Evolutionary conservation across 1,140 invertebrate genomes (phyloP).

Genomic region (Oreohelix idahoensis): DNA sequence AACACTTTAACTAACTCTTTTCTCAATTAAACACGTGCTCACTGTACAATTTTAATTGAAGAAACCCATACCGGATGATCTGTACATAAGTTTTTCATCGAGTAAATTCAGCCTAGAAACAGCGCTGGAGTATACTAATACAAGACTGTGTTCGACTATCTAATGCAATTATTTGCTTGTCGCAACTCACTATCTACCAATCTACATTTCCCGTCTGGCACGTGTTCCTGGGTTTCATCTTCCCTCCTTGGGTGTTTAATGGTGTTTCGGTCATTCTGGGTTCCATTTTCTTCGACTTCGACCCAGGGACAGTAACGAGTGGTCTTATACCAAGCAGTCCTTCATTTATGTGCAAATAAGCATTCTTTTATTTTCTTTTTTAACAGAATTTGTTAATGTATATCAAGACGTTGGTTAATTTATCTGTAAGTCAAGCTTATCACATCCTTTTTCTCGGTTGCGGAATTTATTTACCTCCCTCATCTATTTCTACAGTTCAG

Average conservation of each 20-base stretch:
- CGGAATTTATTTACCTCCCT: no score
- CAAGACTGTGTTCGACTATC: neutral
- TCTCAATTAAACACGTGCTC: no score
- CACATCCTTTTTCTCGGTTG: no score
- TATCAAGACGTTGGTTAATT: no score
- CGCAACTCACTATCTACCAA: conserved; percentile 6
- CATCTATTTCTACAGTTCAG: no score
- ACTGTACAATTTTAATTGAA: no score
- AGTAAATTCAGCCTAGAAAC: no score
- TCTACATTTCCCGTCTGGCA: conserved; percentile 4
- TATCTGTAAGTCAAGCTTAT: no score
- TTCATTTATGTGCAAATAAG: neutral
- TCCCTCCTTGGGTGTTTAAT: neutral
- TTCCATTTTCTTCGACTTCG: neutral
- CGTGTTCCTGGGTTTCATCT: neutral
- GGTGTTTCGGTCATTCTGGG: neutral
- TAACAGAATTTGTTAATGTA: neutral
- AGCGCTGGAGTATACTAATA: neutral
- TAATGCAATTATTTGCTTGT: conserved; percentile 16
- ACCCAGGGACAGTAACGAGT: neutral
- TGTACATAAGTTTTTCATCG: no score
- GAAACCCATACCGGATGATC: no score
- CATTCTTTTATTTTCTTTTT: no score
- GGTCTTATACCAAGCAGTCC: neutral
- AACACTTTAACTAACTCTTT: no score